Percentiles rank a stretch among this genome's conserved stretches.
phyloP scores from a whole-genome alignment of 2,888 invertebrate genomes.

The Crocallis elinguaria region DNA sequence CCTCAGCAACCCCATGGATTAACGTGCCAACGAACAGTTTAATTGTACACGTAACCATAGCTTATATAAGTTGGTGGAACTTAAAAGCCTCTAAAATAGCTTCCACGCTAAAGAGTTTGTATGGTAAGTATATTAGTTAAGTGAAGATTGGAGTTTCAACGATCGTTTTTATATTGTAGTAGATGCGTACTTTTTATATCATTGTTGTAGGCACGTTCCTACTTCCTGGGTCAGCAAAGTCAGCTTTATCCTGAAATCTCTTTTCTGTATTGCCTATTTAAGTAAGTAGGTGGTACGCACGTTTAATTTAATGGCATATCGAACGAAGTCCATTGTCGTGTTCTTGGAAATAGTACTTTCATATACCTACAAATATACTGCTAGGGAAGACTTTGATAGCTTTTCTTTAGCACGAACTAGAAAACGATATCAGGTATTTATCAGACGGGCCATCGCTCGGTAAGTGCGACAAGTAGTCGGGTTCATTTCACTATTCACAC shows the following conservation, averaged over 20 bases:
- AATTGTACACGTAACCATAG: conserved; percentile 13
- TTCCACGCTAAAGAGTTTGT: not conserved
- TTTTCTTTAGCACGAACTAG: too few relatives aligned
- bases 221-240: too few relatives aligned
- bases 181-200: too few relatives aligned
- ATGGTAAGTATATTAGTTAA: not conserved
- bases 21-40: conserved; percentile 19
- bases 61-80: conserved; percentile 15
- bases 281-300: conserved; percentile 1
- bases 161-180: not conserved
- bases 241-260: not conserved
- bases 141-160: not conserved
- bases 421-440: too few relatives aligned
- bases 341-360: not conserved
- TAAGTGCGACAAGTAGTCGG: too few relatives aligned
- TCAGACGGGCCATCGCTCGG: too few relatives aligned
- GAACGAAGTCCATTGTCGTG: not conserved
- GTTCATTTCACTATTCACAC: too few relatives aligned
- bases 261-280: conserved; percentile 3
- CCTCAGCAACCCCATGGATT: conserved; percentile 28
- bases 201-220: too few relatives aligned
- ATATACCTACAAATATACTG: not conserved
- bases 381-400: not conserved
- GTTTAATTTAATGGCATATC: conserved; percentile 1
- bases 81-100: conserved; percentile 5